These are phyloP conservation scores for Ormia ochracea DNA, from an alignment of 2,888 invertebrate species.

Conservation along the genomic window DNA sequence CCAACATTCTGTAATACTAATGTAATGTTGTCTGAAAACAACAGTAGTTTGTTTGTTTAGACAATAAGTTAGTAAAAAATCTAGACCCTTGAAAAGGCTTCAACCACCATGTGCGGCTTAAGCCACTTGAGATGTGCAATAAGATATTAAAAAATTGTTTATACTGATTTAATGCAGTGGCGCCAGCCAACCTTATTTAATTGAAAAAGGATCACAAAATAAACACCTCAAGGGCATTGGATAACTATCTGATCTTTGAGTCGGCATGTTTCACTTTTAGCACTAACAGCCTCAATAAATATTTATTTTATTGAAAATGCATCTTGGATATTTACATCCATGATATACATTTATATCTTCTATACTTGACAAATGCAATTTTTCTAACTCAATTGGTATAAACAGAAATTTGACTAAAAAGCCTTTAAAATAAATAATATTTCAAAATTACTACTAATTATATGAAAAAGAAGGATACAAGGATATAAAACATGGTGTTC, in stretches of 20 bases:
- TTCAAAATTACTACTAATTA: neutral
- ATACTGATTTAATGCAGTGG: no score
- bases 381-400: no score
- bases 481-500: no score
- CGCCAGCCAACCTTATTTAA: slow-evolving; percentile 48
- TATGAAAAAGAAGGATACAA: neutral
- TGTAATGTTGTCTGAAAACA: neutral
- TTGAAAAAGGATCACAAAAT: slow-evolving; percentile 24
- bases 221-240: slow-evolving; percentile 36
- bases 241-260: slow-evolving; percentile 7
- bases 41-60: slow-evolving; percentile 20
- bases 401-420: no score
- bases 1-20: no score
- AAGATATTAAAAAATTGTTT: slow-evolving; percentile 41
- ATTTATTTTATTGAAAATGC: no score
- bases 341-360: no score
- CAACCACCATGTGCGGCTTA: neutral
- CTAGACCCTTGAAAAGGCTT: neutral
- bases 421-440: no score
- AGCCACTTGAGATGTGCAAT: slow-evolving; percentile 40
- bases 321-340: no score
- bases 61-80: slow-evolving; percentile 1
- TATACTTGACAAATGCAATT: no score
- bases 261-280: neutral
- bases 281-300: neutral